Evolutionary conservation across 2,888 invertebrate genomes (phyloP), one percentile per base, ranked within the genome.

Genomic region (Hydriomena furcata): DNA sequence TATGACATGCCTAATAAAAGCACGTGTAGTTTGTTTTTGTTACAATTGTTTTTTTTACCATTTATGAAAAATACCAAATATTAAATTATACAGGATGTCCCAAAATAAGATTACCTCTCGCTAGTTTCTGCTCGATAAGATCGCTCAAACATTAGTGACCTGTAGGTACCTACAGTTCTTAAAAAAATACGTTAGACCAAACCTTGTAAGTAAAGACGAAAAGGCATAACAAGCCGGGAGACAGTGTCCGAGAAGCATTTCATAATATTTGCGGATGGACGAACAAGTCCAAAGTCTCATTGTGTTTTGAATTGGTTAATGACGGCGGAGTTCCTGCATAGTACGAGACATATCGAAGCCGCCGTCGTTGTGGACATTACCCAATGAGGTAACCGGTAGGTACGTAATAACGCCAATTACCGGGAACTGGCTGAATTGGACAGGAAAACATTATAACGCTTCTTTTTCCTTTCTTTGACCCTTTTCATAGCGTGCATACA

Each of bases 241-340:
- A 36, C 12, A 31, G 17, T 20, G 44, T 13, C 41, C 25, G 12
- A 36, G 24, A 10, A 55, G 44, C 51, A 59, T 61, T 63, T 61
- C 52, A 55, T 40, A 50, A 57, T 61, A 54, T 65, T 67, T 69
- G 65, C 50, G 52, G 61, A 60, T 60, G 58, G 50, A 46, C 45
- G 58, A 66, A 63, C 57, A 60, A 54, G 82, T 81, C 69, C 78
- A 79, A 82, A 84, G 82, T 84, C 74, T 77, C 60, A 53, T 57
- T 51, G 28, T 53, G 61, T 62, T 63, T 70, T 76, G 72, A 85
- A 88, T 88, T 88, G 86, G 84, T 82, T 84, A 88, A 88, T 87
- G 75, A 75, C 65, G 54, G 68, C 54, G 67, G 62, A 68, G 84
- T 86, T 87, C 84, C 86, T 79, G 84, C 72, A 69, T 67, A 64